These are phyloP conservation scores for Lerista edwardsae DNA, from an alignment of 2,797 vertebrate species.

Conservation along the genomic window DNA sequence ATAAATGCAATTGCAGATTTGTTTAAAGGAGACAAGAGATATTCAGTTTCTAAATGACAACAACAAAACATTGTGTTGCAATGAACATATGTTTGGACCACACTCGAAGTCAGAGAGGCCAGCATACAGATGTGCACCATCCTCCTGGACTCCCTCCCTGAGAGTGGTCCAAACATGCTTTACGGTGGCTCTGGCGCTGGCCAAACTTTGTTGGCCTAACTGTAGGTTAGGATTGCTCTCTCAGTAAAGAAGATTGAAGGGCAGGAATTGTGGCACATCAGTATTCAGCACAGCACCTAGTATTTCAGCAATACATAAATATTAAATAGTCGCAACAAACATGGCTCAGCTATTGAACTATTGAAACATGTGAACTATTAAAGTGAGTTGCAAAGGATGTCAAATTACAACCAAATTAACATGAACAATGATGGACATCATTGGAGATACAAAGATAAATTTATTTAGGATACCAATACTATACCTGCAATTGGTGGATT, in stretches of 20 bases:
- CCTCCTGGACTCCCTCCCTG: too few species aligned
- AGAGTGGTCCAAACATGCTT: too few species aligned
- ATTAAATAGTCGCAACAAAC: neutral
- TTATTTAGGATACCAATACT: constrained; percentile 22
- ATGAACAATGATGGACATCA: neutral
- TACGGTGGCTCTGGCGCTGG: too few species aligned
- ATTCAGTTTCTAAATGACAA: neutral
- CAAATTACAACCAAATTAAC: neutral
- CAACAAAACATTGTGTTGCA: neutral
- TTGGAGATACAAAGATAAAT: neutral
- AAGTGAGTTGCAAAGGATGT: neutral
- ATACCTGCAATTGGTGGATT: constrained; percentile 78
- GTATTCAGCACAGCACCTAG: neutral
- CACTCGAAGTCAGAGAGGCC: too few species aligned
- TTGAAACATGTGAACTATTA: neutral
- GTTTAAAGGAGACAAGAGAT: neutral
- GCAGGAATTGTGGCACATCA: neutral
- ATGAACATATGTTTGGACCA: too few species aligned
- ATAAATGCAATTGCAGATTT: neutral
- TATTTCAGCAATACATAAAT: neutral
- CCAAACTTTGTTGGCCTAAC: too few species aligned
- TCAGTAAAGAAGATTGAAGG: neutral
- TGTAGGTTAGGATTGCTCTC: too few species aligned
- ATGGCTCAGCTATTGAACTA: neutral
- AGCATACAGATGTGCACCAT: too few species aligned